phyloP scores from a whole-genome alignment of 2,113 vertebrate genomes.

The Petaurus breviceps region DNA sequence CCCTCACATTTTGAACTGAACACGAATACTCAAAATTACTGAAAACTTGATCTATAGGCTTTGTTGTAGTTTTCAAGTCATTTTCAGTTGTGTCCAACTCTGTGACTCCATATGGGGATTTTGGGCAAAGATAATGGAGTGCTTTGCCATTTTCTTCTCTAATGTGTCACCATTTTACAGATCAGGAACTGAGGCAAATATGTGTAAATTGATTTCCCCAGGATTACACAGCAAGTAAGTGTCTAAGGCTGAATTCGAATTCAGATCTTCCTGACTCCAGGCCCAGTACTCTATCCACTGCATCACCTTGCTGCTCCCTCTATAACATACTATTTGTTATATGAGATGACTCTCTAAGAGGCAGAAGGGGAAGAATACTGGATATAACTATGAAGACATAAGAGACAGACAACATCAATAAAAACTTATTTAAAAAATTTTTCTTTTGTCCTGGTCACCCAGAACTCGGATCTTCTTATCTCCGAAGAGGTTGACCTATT shows the following conservation, averaged over 20 bases:
- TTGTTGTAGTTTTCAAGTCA: background rate
- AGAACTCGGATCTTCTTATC: background rate
- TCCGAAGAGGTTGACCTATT: background rate
- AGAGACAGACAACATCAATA: background rate
- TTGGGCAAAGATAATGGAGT: background rate
- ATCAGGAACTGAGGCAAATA: background rate
- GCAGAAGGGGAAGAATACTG: background rate
- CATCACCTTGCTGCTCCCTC: background rate
- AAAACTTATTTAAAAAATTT: background rate
- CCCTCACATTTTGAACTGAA: background rate
- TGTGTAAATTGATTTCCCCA: background rate
- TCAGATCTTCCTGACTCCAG: background rate
- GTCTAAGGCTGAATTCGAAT: background rate
- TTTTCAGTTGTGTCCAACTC: background rate
- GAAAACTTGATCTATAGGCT: background rate
- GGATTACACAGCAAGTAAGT: background rate
- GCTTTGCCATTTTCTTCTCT: background rate
- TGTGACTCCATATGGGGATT: background rate
- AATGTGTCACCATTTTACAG: background rate
- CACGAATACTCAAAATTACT: background rate
- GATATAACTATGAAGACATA: background rate
- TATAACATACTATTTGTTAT: background rate
- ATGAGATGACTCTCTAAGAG: background rate
- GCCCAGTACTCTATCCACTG: background rate
- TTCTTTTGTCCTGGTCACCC: background rate